phyloP scores from a whole-genome alignment of 2,113 vertebrate genomes.

The Naja naja region DNA sequence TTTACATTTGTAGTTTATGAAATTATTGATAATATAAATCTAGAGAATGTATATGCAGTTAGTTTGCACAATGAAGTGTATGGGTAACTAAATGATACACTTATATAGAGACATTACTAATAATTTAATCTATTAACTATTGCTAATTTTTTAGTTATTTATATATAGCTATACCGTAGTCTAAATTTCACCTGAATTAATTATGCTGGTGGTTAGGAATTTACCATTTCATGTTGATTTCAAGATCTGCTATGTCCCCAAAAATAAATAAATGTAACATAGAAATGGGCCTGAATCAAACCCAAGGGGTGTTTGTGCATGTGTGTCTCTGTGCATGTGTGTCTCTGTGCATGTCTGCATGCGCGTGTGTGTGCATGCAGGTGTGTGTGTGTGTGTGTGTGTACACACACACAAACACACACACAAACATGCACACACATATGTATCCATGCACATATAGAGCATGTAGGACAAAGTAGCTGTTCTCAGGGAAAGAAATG shows the following conservation, averaged over 20 bases:
- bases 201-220: not conserved
- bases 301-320: not conserved
- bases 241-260: not conserved
- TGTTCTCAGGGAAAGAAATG: not conserved
- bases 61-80: conserved; percentile 27
- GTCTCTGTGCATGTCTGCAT: no score
- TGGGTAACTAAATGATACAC: rapidly evolving
- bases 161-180: not conserved
- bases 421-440: no score
- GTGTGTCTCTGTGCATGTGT: not conserved
- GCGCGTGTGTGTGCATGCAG: no score
- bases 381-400: no score
- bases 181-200: not conserved
- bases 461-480: not conserved
- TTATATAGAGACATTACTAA: rapidly evolving
- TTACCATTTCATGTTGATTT: not conserved
- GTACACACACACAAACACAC: no score
- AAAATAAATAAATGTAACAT: not conserved
- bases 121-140: not conserved
- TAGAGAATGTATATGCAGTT: conserved; percentile 28
- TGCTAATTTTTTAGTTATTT: not conserved
- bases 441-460: not conserved
- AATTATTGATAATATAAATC: not conserved
- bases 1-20: conserved; percentile 1
- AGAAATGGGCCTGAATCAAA: not conserved